Evolutionary conservation across 2,113 vertebrate genomes (phyloP), one percentile per base, ranked within the genome.

Genomic region (Serinus canaria): DNA sequence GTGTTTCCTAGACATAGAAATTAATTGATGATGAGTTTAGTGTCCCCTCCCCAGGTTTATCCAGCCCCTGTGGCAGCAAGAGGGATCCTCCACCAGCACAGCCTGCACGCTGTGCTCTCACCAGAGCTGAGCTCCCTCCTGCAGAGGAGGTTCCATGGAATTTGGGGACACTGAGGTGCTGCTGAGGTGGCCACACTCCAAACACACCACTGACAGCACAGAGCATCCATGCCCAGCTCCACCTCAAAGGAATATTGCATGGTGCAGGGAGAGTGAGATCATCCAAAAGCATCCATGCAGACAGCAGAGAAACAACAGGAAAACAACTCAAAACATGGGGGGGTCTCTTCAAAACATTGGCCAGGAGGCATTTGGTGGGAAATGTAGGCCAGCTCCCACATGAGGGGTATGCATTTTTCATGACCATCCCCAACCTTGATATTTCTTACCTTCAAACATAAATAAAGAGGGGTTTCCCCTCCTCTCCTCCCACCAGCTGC

Each of bases 401-500:
- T 55, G 53, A 90, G 25, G 20, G 31, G 11, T 67, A 91, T 87
- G 49, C 28, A 81, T 93, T 87, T 96, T 94, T 95, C 70, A 94
- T 64, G 3, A 62, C 19, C 52, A 90, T 88, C 44, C 37, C 41
- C 37, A 37, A 66, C 37, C 52, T 74, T 56, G 50, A 8, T 88
- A 66, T 81, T 91, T 79, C 79, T 69, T 92, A 81, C 52, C 35
- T 82, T 82, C 87, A 90, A 88, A 74, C 33, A 35, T 14, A 76
- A 30, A 2, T 19, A 83, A 47, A 92, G n/a, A 86, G 18, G 46
- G 20, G 25, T 30, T 81, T 83, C 37, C 58, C 46, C 33, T 78
- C 27, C 75, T 46, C 24, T 92, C 56, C 74, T 76, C 87, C 59
- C n/a, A 70, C 12, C 27, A 56, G 89, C 44, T 67, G 35, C 37